phyloP scores from a whole-genome alignment of 2,113 vertebrate genomes.

The Aplodontia rufa region DNA sequence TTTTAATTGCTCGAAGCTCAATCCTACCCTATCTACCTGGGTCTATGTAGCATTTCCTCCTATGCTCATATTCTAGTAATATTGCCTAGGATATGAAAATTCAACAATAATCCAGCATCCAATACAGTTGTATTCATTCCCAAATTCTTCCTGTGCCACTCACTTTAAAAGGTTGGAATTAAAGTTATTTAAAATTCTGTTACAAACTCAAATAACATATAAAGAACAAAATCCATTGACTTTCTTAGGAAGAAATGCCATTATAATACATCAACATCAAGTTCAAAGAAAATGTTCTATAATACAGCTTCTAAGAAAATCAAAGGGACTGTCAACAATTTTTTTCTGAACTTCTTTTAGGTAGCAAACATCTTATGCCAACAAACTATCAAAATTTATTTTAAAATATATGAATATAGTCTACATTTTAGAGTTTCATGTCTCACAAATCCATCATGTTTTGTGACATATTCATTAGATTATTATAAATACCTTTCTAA shows the following conservation, averaged over 20 bases:
- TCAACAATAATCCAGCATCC: background rate
- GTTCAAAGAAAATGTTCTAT: constrained; percentile 51
- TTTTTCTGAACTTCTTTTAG: constrained; percentile 17
- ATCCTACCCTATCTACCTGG: background rate
- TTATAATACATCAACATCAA: background rate
- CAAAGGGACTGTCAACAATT: constrained; percentile 50
- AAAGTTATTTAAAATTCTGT: constrained; percentile 24
- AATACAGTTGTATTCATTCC: background rate
- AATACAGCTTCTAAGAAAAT: constrained; percentile 51
- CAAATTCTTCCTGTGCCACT: background rate
- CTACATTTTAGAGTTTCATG: constrained; percentile 2
- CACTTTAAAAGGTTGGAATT: background rate
- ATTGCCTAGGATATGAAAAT: background rate
- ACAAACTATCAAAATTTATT: background rate
- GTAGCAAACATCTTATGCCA: background rate
- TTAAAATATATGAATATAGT: background rate
- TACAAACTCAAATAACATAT: constrained; percentile 4
- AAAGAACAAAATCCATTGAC: constrained; percentile 40
- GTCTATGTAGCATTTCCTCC: background rate
- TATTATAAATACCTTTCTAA: constrained; percentile 30
- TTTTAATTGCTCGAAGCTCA: background rate
- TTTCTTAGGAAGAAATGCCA: constrained; percentile 2
- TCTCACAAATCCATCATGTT: background rate
- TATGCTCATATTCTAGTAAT: background rate
- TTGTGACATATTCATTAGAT: background rate